A percentile compares a stretch with the other conserved stretches of the same genome.
phyloP scores from a whole-genome alignment of 64 coral and sea anemone species.

The Stichodactyla helianthus region DNA sequence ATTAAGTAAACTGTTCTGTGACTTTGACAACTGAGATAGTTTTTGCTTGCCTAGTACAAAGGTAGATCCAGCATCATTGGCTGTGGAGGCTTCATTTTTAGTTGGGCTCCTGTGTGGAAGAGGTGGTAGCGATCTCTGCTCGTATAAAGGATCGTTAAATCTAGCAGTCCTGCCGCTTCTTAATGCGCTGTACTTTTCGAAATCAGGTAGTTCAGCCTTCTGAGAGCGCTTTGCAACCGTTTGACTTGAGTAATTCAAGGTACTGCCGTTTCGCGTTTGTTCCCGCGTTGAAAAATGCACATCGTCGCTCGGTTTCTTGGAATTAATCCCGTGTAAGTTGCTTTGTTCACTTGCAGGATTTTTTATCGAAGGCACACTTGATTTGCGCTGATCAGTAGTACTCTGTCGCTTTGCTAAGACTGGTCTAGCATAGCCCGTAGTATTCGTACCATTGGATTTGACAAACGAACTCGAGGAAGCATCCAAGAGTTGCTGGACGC shows the following conservation, averaged over 20 bases:
- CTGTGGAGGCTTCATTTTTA: neutral
- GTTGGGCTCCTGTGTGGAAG: neutral
- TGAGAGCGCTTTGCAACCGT: neutral
- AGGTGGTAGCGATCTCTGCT: neutral
- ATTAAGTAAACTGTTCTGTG: neutral
- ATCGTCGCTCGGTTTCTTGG: neutral
- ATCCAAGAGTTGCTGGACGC: neutral
- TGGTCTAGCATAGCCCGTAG: neutral
- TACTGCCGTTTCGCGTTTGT: neutral
- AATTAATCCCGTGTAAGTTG: neutral
- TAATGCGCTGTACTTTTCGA: neutral
- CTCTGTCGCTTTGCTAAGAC: neutral
- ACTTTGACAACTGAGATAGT: neutral
- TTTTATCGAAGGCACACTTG: slow-evolving; percentile 14
- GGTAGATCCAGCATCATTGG: neutral
- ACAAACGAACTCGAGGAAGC: neutral
- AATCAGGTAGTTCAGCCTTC: neutral
- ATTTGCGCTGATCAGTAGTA: neutral
- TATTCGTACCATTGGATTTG: neutral
- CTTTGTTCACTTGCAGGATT: neutral
- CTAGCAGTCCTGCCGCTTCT: neutral
- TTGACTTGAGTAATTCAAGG: neutral
- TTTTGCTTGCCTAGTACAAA: neutral
- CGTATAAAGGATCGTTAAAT: neutral
- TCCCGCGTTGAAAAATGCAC: neutral